These are phyloP conservation scores for Periphyllus acericola DNA, from an alignment of 2,888 invertebrate species.

Conservation along the genomic window DNA sequence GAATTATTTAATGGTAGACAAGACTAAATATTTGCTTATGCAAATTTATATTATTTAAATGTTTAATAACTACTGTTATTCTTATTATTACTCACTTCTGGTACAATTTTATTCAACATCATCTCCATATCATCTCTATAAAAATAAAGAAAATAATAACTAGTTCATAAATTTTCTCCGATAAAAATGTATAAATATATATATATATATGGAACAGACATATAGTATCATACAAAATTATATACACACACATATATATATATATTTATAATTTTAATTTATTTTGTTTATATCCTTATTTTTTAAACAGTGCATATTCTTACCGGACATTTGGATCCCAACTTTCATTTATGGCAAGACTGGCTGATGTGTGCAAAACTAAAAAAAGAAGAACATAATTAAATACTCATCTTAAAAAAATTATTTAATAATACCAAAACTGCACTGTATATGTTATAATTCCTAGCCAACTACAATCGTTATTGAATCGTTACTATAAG, in stretches of 20 bases:
- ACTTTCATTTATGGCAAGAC: conserved; percentile 96
- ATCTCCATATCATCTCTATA: conserved; percentile 96
- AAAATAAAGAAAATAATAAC: conserved; percentile 63
- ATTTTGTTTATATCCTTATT: too few relatives aligned
- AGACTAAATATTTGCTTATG: not conserved
- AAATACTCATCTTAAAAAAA: not conserved
- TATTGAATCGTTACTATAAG: not conserved
- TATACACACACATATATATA: too few relatives aligned
- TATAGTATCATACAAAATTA: too few relatives aligned
- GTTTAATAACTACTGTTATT: conserved; percentile 22
- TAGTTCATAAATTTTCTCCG: not conserved
- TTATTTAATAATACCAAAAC: not conserved
- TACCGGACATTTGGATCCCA: conserved; percentile 94
- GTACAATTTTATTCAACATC: conserved; percentile 99
- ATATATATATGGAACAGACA: too few relatives aligned
- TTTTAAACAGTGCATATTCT: conserved; percentile 63
- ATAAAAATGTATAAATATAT: not conserved
- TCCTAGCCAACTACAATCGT: not conserved
- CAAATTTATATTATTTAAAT: not conserved
- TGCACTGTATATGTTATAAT: not conserved
- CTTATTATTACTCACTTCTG: conserved; percentile 73
- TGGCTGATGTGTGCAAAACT: conserved; percentile 98
- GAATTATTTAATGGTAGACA: not conserved
- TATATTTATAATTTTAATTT: too few relatives aligned
- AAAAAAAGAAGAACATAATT: conserved; percentile 68